phyloP scores from a whole-genome alignment of 2,113 vertebrate species.

The Neolamprologus fasciatus region DNA sequence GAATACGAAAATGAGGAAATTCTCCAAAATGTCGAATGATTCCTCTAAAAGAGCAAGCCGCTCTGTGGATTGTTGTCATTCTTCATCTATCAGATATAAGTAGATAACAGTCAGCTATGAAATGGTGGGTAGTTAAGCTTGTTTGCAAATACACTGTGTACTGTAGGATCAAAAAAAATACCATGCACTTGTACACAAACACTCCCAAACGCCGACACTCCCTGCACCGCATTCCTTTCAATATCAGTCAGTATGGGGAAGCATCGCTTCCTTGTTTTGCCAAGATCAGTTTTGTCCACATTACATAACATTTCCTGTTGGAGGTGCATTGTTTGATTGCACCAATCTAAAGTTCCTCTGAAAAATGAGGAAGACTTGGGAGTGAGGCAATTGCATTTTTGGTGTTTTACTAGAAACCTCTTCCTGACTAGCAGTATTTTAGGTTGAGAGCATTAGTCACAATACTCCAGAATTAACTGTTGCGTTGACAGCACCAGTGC shows the following conservation, averaged over 20 bases:
- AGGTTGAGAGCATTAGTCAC: neutral
- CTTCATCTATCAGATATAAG: neutral
- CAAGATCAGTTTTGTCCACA: neutral
- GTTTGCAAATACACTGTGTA: neutral
- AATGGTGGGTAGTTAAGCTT: neutral
- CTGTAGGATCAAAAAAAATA: neutral
- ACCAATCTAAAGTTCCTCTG: neutral
- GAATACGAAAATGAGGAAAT: neutral
- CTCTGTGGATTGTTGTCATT: neutral
- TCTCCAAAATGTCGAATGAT: neutral
- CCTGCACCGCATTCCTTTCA: slow-evolving; percentile 9
- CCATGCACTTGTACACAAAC: neutral
- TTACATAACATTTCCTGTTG: slow-evolving; percentile 14
- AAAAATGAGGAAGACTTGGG: slow-evolving; percentile 6
- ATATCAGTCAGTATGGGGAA: slow-evolving; percentile 6
- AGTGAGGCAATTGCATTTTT: neutral
- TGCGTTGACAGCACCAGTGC: neutral
- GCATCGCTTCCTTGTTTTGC: slow-evolving; percentile 12
- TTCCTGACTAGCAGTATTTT: neutral
- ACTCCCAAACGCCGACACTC: neutral
- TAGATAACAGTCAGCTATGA: neutral
- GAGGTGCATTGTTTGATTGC: neutral
- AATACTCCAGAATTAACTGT: neutral
- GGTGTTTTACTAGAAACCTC: neutral
- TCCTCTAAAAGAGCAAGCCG: neutral